A percentile compares a stretch with the other conserved stretches of the same genome.
These are phyloP conservation scores for Penaeus vannamei DNA, from an alignment of 1,140 invertebrate genomes.

Conservation along the genomic window DNA sequence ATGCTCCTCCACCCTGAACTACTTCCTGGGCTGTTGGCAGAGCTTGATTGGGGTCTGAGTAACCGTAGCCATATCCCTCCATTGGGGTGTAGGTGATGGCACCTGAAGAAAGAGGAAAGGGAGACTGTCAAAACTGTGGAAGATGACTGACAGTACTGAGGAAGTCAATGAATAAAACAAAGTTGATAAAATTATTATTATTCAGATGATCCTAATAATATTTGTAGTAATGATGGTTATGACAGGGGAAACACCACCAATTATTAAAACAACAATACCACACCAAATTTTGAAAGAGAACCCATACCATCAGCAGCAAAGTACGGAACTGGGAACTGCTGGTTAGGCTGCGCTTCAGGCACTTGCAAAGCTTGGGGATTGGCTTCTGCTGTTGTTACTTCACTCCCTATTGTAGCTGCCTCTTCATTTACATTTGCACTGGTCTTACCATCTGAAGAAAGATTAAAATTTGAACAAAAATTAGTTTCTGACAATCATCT, in stretches of 20 bases:
- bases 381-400: neutral
- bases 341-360: constrained; percentile 34
- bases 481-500: too few relatives aligned
- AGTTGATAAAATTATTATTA: too few relatives aligned
- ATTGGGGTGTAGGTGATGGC: constrained; percentile 65
- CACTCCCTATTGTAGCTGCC: neutral
- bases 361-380: neutral
- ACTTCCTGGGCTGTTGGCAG: constrained; percentile 62
- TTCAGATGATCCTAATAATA: neutral
- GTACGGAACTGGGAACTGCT: constrained; percentile 65
- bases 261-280: neutral
- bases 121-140: neutral
- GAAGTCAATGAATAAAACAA: too few relatives aligned
- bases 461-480: too few relatives aligned
- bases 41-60: constrained; percentile 40
- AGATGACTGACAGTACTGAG: neutral
- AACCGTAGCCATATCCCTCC: constrained; percentile 64
- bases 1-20: constrained; percentile 33
- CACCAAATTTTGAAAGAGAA: neutral
- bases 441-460: too few relatives aligned
- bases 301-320: constrained; percentile 64
- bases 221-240: neutral
- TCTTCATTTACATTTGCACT: too few relatives aligned
- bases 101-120: constrained; percentile 28
- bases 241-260: too few relatives aligned